A percentile compares a stretch with the other conserved stretches of the same genome.
phyloP scores from a whole-genome alignment of 2,888 invertebrate species.

The Metellina segmentata region DNA sequence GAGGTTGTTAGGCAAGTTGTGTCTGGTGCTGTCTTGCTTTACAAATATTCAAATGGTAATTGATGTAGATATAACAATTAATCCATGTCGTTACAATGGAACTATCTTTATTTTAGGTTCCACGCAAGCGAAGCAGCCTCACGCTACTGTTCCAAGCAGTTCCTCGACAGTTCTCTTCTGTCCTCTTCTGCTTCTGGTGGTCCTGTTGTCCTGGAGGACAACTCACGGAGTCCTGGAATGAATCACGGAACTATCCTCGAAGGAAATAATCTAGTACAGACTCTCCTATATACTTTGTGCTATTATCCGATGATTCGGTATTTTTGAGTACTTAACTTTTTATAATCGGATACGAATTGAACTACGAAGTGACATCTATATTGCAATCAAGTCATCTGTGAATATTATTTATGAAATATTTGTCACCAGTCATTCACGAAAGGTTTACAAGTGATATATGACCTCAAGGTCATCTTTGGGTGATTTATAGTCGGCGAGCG shows the following conservation, averaged over 20 bases:
- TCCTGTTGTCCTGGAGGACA: neutral
- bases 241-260: neutral
- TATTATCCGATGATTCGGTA: neutral
- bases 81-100: no score
- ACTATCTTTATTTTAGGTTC: neutral
- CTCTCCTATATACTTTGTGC: neutral
- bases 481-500: no score
- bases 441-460: no score
- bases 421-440: no score
- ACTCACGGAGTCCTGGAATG: neutral
- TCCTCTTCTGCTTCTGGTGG: neutral
- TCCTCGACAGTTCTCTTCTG: neutral
- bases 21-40: neutral
- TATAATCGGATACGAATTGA: neutral
- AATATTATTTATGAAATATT: neutral
- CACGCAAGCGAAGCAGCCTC: neutral
- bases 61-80: no score
- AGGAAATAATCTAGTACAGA: neutral
- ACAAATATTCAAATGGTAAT: neutral
- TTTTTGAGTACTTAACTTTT: neutral
- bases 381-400: neutral
- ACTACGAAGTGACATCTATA: neutral
- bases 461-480: no score
- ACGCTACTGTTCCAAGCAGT: neutral
- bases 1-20: no score